Evolutionary conservation across 2,888 invertebrate genomes (phyloP).

Genomic region (Epistrophe eligans): DNA sequence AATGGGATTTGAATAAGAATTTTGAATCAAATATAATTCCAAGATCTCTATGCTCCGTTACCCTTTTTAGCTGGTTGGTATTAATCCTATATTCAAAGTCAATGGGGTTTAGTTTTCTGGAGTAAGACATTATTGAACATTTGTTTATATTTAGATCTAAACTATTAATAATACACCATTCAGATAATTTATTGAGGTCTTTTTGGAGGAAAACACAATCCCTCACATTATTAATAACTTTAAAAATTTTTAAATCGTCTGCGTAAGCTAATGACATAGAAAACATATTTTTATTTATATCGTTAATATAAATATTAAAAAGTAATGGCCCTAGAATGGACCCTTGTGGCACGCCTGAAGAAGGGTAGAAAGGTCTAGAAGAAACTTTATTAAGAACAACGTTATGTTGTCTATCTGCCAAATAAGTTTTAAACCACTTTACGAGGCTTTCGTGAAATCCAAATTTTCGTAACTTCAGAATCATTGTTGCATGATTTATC

Average conservation of each 20-base stretch:
- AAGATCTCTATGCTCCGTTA: slow-evolving; percentile 3
- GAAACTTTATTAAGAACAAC: not conserved
- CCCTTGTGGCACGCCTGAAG: not conserved
- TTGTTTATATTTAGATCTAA: not conserved
- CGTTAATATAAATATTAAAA: slow-evolving; percentile 14
- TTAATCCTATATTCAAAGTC: not conserved
- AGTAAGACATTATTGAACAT: slow-evolving; percentile 2
- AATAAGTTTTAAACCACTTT: too few relatives aligned
- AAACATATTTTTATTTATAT: not conserved
- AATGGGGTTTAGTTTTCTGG: not conserved
- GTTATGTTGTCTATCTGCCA: slow-evolving; percentile 1
- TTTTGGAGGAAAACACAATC: not conserved
- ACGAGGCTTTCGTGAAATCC: not conserved
- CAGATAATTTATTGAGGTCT: not conserved
- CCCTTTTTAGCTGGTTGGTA: not conserved
- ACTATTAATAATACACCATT: too few relatives aligned
- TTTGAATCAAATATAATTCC: slow-evolving; percentile 12
- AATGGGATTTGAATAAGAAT: not conserved
- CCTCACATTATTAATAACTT: not conserved
- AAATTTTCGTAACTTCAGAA: not conserved
- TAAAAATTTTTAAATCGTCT: not conserved
- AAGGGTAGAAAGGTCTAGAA: too few relatives aligned
- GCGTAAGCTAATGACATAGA: slow-evolving; percentile 1
- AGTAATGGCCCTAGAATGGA: not conserved
- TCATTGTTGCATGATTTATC: not conserved